Evolutionary conservation across 2,113 vertebrate genomes (phyloP).

Genomic region (Balaenoptera acutorostrata): DNA sequence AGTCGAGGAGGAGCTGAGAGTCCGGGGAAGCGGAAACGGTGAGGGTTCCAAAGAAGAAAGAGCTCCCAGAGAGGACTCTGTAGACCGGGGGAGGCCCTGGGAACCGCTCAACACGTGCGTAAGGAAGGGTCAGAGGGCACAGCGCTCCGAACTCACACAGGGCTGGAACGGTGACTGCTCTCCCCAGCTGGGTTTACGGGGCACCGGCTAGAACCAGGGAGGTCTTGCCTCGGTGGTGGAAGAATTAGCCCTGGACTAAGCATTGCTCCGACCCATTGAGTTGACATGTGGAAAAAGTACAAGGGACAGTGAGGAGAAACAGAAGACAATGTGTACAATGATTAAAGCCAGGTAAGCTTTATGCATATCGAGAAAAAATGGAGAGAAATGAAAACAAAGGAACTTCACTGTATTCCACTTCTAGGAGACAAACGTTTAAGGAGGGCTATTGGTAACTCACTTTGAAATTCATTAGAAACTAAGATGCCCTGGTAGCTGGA

Average conservation of each 20-base stretch:
- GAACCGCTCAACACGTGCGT: too few relatives aligned
- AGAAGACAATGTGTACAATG: fast-evolving
- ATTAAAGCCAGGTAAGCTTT: background rate
- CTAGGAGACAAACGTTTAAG: fast-evolving
- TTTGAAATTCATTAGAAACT: fast-evolving
- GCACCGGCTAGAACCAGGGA: background rate
- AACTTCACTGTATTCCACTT: fast-evolving
- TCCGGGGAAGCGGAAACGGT: background rate
- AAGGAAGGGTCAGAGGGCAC: background rate
- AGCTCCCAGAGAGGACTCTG: background rate
- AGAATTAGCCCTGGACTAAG: background rate
- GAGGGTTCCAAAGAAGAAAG: background rate
- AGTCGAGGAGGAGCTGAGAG: background rate
- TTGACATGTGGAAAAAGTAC: fast-evolving
- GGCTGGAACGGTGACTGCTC: background rate
- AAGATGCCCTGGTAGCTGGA: fast-evolving
- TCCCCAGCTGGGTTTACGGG: too few relatives aligned
- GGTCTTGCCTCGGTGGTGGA: background rate
- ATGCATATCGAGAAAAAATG: fast-evolving
- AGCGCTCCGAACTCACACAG: fast-evolving
- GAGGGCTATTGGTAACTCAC: background rate
- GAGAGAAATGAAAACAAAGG: background rate
- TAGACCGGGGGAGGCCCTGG: background rate
- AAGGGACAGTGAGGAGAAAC: background rate
- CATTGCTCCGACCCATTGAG: background rate